Evolutionary conservation across 2,888 invertebrate genomes (phyloP).

Genomic region (Oegoconia quadripuncta): DNA sequence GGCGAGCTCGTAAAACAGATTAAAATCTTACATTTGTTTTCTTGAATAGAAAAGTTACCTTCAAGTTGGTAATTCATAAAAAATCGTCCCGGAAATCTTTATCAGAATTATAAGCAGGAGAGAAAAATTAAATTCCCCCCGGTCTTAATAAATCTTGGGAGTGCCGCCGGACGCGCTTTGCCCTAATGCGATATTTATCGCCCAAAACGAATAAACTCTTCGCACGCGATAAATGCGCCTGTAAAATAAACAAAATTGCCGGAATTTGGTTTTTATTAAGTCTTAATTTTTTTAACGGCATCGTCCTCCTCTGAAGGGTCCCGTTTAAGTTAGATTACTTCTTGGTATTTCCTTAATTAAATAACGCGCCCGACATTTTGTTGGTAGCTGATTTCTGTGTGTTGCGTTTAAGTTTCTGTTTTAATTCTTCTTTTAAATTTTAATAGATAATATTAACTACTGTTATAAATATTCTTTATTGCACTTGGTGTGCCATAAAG

Average conservation of each 20-base stretch:
- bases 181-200: constrained; percentile 72
- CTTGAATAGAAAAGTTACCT: constrained; percentile 10
- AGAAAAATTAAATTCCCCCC: constrained; percentile 48
- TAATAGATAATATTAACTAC: too few species aligned
- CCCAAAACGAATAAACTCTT: constrained; percentile 55
- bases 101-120: constrained; percentile 39
- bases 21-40: background rate
- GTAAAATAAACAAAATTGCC: constrained; percentile 49
- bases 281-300: constrained; percentile 27
- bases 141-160: constrained; percentile 56
- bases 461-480: too few species aligned
- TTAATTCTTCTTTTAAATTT: too few species aligned
- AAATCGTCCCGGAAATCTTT: constrained; percentile 35
- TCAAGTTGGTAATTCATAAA: constrained; percentile 17
- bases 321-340: constrained; percentile 11
- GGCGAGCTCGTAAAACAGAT: too few species aligned
- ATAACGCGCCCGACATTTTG: background rate
- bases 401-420: background rate
- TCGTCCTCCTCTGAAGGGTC: constrained; percentile 7
- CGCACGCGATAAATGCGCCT: constrained; percentile 50
- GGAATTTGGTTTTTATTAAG: constrained; percentile 23
- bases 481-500: too few species aligned
- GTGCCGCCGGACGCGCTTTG: constrained; percentile 27
- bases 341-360: constrained; percentile 11
- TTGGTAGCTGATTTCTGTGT: background rate